Base-by-base conservation (phyloP, 2,888 invertebrate species). In the Synanthedon tipuliformis region DNA sequence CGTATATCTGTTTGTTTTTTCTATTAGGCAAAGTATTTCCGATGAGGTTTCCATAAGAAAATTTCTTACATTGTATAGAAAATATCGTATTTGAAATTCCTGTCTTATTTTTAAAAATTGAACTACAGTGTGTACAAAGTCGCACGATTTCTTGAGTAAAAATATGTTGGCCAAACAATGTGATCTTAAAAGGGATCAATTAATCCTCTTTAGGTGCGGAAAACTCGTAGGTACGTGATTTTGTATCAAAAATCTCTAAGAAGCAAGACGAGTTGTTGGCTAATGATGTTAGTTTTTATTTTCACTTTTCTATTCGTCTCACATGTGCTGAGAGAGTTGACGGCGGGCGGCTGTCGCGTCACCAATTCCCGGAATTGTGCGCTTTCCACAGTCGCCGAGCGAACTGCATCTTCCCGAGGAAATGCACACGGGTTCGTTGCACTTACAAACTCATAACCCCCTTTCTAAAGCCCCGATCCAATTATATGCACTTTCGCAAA, bases 401-500 rank as follows among this genome's bases (percentile, higher is more conserved):
- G 69, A 68, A 72, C 76, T 74, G 77, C 83, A 79, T 85, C 85
- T 82, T 85, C 84, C 85, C 83, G 78, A 75, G 78, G 78, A 84
- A 84, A 83, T 79, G 81, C 81, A 81, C 64, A 71, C 74, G 79
- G 79, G 88, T 86, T 88, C 88, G 81, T 78, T 85, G 88, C 85
- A 84, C 88, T 84, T 77, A 79, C 86, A 84, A 85, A 85, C 87
- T 85, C 87, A 81, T 88, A 88, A 87, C 88, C 88, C 87, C 85
- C 86, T 87, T 88, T 86, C 86, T 82, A 85, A 84, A 85, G 87
- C 84, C 74, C 77, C 84, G 85, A 86, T 85, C 82, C 85, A 87
- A 88, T 88, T 86, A 86, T 87, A 83, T 87, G 86, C 85, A 88
- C 88, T 88, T 88, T 88, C 88, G 85, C 85, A 84, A 86, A 82